Percentiles rank a stretch among this genome's conserved stretches.
phyloP scores from a whole-genome alignment of 2,797 vertebrate species.

The Podarcis lilfordi region DNA sequence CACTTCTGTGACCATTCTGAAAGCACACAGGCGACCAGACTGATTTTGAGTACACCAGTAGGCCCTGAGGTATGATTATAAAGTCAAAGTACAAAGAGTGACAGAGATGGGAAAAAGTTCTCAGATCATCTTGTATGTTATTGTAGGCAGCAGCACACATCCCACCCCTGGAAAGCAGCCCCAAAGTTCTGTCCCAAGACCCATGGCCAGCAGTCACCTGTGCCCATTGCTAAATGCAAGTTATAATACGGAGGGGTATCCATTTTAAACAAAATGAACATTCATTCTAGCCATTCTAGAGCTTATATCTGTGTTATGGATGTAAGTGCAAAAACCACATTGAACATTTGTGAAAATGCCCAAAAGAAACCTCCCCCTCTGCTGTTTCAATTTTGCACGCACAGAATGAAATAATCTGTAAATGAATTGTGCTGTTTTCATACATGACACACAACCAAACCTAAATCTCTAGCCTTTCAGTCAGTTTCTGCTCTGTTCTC shows the following conservation, averaged over 20 bases:
- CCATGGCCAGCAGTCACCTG: background rate
- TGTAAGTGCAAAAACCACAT: background rate
- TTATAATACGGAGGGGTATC: background rate
- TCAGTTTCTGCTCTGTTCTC: rapidly evolving
- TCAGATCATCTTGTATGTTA: too few species aligned
- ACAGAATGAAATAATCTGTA: background rate
- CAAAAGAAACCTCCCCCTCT: background rate
- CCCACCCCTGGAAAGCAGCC: too few species aligned
- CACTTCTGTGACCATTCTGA: too few species aligned
- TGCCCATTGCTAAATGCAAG: background rate
- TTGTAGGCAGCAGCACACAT: too few species aligned
- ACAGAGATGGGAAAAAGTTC: too few species aligned
- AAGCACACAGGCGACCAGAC: too few species aligned
- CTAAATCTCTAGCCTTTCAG: background rate
- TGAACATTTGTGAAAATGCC: background rate
- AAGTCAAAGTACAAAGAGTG: too few species aligned
- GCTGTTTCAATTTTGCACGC: background rate
- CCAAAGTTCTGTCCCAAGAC: too few species aligned
- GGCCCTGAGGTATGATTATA: too few species aligned
- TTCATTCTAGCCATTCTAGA: background rate
- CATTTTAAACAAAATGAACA: background rate
- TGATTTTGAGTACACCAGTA: too few species aligned
- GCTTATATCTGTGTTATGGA: background rate
- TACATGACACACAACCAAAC: background rate
- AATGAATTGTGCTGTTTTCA: rapidly evolving